These are phyloP conservation scores for Phymatocera aterrima DNA, from an alignment of 2,888 invertebrate species.

Conservation along the genomic window DNA sequence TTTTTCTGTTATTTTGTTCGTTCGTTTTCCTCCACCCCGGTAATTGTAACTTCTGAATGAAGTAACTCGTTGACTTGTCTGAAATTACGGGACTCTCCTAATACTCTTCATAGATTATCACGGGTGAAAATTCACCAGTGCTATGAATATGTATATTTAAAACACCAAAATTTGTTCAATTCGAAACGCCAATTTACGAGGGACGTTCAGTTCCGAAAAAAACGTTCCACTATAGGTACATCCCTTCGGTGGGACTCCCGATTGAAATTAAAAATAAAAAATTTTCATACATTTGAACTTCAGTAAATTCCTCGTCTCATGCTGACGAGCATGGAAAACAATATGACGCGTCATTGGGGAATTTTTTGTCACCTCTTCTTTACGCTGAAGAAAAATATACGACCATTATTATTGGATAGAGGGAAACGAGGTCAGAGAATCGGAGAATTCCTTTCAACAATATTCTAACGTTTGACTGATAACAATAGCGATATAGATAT, in stretches of 20 bases:
- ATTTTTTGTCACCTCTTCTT: neutral
- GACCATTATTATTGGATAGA: neutral
- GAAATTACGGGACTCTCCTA: no score
- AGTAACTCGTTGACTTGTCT: no score
- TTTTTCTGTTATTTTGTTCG: no score
- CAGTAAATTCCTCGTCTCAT: neutral
- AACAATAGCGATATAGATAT: neutral
- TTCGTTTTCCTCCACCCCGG: no score
- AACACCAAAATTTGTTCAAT: neutral
- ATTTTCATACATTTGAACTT: no score
- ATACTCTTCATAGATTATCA: no score
- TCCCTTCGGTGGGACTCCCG: neutral
- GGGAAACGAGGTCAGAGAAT: neutral
- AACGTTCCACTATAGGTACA: neutral
- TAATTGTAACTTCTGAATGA: no score
- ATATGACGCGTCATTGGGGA: conserved; percentile 7
- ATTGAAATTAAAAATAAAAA: no score
- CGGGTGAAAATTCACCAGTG: no score
- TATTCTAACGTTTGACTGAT: conserved; percentile 25
- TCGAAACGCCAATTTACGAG: neutral
- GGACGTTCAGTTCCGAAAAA: neutral
- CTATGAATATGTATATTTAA: no score
- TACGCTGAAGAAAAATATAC: neutral
- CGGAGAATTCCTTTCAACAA: conserved; percentile 1
- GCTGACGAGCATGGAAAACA: neutral